Evolutionary conservation across 2,888 invertebrate genomes (phyloP).

Genomic region (Pandemis heparana): DNA sequence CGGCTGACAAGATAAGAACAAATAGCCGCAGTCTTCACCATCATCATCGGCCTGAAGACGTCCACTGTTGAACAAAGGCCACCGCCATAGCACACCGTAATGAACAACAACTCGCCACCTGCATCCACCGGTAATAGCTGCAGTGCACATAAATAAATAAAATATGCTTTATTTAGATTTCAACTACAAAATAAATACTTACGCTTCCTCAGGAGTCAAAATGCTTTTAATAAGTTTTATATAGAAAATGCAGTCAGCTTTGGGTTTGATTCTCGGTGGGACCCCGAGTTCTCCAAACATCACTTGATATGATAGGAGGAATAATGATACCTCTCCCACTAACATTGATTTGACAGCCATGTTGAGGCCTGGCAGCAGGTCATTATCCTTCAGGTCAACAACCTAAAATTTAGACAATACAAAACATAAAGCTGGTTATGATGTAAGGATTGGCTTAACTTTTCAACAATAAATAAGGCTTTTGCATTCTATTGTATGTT

Average conservation of each 20-base stretch:
- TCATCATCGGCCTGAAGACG: too few relatives aligned
- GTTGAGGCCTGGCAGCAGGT: constrained; percentile 88
- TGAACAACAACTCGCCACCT: too few relatives aligned
- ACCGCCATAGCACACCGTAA: too few relatives aligned
- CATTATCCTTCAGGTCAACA: constrained; percentile 73
- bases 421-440: not conserved
- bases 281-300: constrained; percentile 92
- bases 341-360: constrained; percentile 91
- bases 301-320: constrained; percentile 90
- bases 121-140: not conserved
- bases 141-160: not conserved
- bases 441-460: too few relatives aligned
- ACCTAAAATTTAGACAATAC: constrained; percentile 60
- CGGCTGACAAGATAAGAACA: not conserved
- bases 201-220: constrained; percentile 75
- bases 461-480: too few relatives aligned
- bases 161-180: not conserved
- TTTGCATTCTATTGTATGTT: too few relatives aligned
- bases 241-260: constrained; percentile 90
- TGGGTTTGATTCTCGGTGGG: constrained; percentile 91
- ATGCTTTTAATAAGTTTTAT: constrained; percentile 88
- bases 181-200: constrained; percentile 44
- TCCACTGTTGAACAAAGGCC: too few relatives aligned
- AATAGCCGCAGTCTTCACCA: too few relatives aligned
- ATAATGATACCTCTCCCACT: constrained; percentile 91